phyloP scores from a whole-genome alignment of 2,113 vertebrate genomes.

The Syngnathus typhle region DNA sequence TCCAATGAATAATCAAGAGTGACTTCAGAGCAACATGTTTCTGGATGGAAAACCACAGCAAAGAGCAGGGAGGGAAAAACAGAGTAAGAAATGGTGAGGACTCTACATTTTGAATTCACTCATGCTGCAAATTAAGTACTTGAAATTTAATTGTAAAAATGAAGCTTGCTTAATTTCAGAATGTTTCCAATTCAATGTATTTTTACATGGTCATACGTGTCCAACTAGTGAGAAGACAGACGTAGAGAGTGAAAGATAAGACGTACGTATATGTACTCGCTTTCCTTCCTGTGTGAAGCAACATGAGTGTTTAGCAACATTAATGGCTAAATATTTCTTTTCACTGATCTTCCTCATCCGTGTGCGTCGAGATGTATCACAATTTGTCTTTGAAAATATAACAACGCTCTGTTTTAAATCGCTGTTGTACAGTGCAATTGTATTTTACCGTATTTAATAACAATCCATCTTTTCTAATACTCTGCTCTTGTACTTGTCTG shows the following conservation, averaged over 20 bases:
- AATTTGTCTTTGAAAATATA: neutral
- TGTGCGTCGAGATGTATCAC: neutral
- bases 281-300: slow-evolving; percentile 3
- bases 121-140: neutral
- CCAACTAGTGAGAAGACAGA: neutral
- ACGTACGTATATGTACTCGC: neutral
- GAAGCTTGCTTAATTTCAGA: neutral
- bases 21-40: slow-evolving; percentile 10
- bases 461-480: no score
- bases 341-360: neutral
- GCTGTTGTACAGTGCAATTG: neutral
- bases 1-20: neutral
- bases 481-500: no score
- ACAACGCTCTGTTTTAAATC: neutral
- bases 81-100: slow-evolving; percentile 25
- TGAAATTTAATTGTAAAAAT: neutral
- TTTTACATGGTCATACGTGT: neutral
- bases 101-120: neutral
- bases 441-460: neutral
- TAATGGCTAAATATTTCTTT: neutral
- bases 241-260: neutral
- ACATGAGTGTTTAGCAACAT: neutral
- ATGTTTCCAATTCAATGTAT: neutral
- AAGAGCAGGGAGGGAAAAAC: neutral
- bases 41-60: slow-evolving; percentile 9